Conservation (phyloP, 2,797 vertebrate genomes). For the Mormyrops attenuatus region DNA sequence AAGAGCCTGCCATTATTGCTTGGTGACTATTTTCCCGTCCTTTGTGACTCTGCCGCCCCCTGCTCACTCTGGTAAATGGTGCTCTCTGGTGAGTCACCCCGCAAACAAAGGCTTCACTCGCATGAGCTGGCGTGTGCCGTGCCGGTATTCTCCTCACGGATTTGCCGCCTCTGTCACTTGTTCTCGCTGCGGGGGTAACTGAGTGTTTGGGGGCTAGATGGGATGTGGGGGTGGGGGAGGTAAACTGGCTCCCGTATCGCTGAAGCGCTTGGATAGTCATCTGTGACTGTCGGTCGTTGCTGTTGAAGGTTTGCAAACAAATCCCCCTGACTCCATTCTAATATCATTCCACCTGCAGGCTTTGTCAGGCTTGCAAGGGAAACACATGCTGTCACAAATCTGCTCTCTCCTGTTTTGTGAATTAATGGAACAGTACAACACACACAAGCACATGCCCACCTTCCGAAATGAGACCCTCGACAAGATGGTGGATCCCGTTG, state of each 20-base stretch:
- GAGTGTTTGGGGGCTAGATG: background rate
- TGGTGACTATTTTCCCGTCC: background rate
- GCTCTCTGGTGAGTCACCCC: constrained; percentile 1
- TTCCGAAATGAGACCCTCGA: background rate
- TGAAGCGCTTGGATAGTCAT: background rate
- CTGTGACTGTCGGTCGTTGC: background rate
- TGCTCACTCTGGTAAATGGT: background rate
- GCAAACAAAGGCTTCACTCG: background rate
- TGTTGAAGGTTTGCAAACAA: background rate
- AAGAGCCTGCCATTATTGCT: background rate
- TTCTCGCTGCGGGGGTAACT: background rate
- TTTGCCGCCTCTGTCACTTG: constrained; percentile 7
- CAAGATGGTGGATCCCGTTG: background rate
- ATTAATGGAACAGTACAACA: background rate
- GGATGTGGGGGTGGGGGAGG: background rate
- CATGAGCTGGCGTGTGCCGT: background rate
- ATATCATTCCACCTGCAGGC: background rate
- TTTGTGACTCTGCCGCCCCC: background rate
- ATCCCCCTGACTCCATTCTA: background rate
- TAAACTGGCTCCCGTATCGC: background rate
- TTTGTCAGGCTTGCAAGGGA: background rate
- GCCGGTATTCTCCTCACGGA: constrained; percentile 8
- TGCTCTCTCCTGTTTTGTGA: background rate
- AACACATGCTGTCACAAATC: background rate
- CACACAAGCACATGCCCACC: background rate